These are phyloP conservation scores for Psittacus erithacus DNA, from an alignment of 2,113 vertebrate genomes.

Conservation along the genomic window DNA sequence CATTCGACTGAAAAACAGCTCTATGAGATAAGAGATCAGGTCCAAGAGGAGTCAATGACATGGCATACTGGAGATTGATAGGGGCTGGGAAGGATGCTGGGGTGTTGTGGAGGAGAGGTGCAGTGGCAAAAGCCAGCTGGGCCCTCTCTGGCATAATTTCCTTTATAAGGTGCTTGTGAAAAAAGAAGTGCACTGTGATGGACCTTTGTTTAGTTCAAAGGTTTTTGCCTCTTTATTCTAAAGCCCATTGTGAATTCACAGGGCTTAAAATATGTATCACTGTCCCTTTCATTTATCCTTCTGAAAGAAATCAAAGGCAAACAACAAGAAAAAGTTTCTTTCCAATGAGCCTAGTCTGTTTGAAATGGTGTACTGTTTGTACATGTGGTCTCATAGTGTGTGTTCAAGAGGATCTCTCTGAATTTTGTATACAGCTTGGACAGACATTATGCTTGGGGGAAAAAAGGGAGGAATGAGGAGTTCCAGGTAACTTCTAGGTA, in stretches of 20 bases:
- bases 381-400: conserved; percentile 77
- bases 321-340: conserved; percentile 68
- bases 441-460: not conserved
- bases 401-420: conserved; percentile 64
- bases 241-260: conserved; percentile 94
- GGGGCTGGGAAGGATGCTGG: conserved; percentile 79
- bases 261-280: conserved; percentile 98
- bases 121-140: conserved; percentile 80
- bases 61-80: conserved; percentile 68
- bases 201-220: conserved; percentile 99
- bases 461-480: not conserved
- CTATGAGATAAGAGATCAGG: conserved; percentile 75
- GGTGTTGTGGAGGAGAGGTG: conserved; percentile 76
- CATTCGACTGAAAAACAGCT: conserved; percentile 74
- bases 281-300: conserved; percentile 97
- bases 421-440: conserved; percentile 52
- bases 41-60: conserved; percentile 73
- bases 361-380: conserved; percentile 85
- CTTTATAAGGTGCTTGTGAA: conserved; percentile 85
- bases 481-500: conserved; percentile 39
- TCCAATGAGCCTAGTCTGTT: conserved; percentile 84
- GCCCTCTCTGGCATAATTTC: conserved; percentile 77
- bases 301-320: conserved; percentile 93
- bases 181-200: conserved; percentile 85
- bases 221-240: conserved; percentile 95